phyloP scores from a whole-genome alignment of 2,113 vertebrate genomes.

The Pachyramphus minor region DNA sequence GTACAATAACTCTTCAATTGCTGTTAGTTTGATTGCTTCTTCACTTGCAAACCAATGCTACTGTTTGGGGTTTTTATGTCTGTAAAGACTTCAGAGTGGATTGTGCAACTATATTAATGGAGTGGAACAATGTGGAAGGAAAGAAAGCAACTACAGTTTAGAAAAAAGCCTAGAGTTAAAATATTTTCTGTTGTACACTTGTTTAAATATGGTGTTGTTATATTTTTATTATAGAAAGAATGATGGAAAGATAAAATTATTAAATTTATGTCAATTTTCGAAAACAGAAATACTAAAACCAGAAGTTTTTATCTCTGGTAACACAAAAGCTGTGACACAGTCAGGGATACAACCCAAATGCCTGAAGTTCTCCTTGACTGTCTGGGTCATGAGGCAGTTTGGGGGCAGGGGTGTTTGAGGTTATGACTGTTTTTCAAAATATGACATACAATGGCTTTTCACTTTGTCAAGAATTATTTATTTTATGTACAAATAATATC shows the following conservation, averaged over 20 bases:
- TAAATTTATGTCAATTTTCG: neutral
- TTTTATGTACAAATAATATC: neutral
- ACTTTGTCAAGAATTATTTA: neutral
- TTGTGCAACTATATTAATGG: neutral
- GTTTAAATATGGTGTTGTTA: neutral
- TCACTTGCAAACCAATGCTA: neutral
- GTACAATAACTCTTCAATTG: slow-evolving; percentile 14
- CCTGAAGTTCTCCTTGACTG: neutral
- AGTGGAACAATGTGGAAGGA: neutral
- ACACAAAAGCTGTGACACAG: neutral
- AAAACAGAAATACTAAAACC: neutral
- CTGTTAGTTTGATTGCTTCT: slow-evolving; percentile 4
- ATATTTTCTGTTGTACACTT: neutral
- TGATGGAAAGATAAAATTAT: neutral
- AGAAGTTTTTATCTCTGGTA: neutral
- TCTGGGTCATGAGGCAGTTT: neutral
- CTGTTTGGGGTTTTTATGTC: neutral
- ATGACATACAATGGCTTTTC: neutral
- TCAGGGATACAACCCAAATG: neutral
- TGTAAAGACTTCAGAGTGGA: neutral
- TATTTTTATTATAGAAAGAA: neutral
- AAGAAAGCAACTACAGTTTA: neutral
- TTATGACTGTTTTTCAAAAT: neutral
- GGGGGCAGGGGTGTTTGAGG: neutral
- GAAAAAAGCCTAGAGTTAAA: neutral